phyloP scores from a whole-genome alignment of 1,140 invertebrate genomes.

The Tribolium castaneum region DNA sequence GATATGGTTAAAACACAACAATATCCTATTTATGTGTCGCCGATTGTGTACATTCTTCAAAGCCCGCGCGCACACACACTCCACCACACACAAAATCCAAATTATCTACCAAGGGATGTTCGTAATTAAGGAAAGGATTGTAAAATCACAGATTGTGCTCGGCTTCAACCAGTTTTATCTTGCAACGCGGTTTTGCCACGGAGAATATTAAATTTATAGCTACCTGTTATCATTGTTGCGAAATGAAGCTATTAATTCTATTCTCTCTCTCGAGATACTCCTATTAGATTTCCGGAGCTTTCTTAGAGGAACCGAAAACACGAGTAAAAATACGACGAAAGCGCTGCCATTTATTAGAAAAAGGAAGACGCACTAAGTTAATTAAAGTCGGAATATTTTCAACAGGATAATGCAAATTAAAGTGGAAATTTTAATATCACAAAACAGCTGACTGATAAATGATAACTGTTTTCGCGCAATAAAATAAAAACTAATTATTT shows the following conservation, averaged over 20 bases:
- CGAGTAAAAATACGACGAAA: background rate
- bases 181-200: background rate
- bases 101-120: conserved; percentile 32
- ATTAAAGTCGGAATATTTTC: conserved; percentile 8
- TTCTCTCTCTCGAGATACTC: background rate
- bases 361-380: background rate
- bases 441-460: background rate
- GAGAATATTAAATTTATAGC: conserved; percentile 25
- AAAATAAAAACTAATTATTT: no score
- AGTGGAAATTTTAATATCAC: background rate
- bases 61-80: background rate
- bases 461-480: no score
- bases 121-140: conserved; percentile 35
- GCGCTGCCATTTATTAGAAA: background rate
- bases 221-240: conserved; percentile 21
- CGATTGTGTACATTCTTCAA: conserved; percentile 39
- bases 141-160: conserved; percentile 31
- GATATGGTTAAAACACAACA: conserved; percentile 32
- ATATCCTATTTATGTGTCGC: conserved; percentile 37
- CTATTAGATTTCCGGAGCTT: background rate
- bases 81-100: background rate
- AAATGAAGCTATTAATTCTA: conserved; percentile 26
- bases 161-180: conserved; percentile 11
- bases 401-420: background rate
- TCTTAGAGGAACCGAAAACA: background rate